These are phyloP conservation scores for Laticauda colubrina DNA, from an alignment of 2,113 vertebrate genomes.

Conservation along the genomic window DNA sequence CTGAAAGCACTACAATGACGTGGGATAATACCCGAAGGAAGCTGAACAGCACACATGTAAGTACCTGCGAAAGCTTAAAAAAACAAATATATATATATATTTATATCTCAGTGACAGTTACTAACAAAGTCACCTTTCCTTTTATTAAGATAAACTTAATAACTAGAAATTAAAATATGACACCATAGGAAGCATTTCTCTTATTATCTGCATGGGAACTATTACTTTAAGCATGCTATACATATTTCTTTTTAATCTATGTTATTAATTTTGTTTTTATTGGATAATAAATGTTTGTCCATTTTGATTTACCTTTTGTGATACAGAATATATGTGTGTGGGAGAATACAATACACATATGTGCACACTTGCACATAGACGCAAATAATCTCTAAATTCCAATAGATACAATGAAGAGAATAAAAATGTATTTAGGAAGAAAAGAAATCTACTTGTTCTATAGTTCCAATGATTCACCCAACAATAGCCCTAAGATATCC, in stretches of 20 bases:
- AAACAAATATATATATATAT: too few species aligned
- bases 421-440: background rate
- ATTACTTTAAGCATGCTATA: background rate
- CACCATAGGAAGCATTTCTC: background rate
- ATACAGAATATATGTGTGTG: background rate
- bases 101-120: background rate
- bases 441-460: background rate
- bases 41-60: too few species aligned
- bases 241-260: background rate
- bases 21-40: too few species aligned
- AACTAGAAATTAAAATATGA: constrained; percentile 1
- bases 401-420: background rate
- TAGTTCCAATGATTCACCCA: background rate
- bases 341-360: background rate
- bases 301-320: background rate
- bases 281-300: background rate
- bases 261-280: background rate
- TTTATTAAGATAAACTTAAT: background rate
- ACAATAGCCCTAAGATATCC: background rate
- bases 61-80: too few species aligned
- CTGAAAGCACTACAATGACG: too few species aligned
- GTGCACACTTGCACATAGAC: background rate
- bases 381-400: background rate
- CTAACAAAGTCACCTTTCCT: background rate
- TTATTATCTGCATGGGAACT: background rate